These are phyloP conservation scores for Phoxinus dragarum DNA, from an alignment of 2,797 vertebrate genomes.

Conservation along the genomic window DNA sequence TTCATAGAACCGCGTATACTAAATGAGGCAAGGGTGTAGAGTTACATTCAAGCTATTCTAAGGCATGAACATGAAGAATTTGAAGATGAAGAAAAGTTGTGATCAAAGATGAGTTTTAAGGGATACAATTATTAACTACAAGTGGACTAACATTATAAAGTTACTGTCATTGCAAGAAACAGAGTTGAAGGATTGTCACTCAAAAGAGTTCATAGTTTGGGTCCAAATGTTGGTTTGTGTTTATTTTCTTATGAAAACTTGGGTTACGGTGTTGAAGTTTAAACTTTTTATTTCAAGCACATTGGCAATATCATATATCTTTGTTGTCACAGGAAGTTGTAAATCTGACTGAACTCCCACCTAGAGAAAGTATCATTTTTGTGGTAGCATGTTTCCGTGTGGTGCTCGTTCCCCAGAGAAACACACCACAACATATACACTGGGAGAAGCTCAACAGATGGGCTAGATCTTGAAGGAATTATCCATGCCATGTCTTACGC, in stretches of 20 bases:
- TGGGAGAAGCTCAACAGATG: neutral
- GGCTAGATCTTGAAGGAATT: neutral
- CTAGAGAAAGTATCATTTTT: neutral
- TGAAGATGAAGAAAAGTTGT: too few relatives aligned
- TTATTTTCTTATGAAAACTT: neutral
- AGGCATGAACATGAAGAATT: too few relatives aligned
- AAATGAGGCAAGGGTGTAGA: too few relatives aligned
- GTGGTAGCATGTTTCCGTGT: neutral
- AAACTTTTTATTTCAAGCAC: neutral
- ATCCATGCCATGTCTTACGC: neutral
- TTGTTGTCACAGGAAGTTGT: slow-evolving; percentile 4
- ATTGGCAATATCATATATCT: neutral
- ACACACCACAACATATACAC: neutral
- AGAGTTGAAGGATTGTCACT: neutral
- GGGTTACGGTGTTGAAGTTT: neutral
- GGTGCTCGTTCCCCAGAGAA: neutral
- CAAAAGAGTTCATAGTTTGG: neutral
- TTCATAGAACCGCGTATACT: too few relatives aligned
- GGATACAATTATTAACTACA: too few relatives aligned
- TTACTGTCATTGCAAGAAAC: neutral
- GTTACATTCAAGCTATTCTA: too few relatives aligned
- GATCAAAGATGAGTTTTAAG: too few relatives aligned
- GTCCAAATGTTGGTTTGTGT: neutral
- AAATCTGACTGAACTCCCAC: slow-evolving; percentile 18
- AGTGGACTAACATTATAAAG: neutral